Conservation (phyloP, 2,113 vertebrate species). For the Sterna hirundo region DNA sequence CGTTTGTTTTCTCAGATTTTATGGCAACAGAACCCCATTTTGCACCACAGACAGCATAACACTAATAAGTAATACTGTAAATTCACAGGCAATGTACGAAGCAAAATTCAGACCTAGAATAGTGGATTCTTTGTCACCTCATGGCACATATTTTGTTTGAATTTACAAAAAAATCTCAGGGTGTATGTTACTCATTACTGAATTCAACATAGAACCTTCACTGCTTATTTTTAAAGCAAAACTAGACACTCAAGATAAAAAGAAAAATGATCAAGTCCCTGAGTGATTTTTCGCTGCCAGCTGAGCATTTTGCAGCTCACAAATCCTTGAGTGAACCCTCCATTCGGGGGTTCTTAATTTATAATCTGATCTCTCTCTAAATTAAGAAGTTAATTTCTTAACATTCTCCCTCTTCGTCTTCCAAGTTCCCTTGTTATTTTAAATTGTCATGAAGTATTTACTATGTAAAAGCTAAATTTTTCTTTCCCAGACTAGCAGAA, state of each 20-base stretch:
- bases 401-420: neutral
- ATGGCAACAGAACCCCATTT: neutral
- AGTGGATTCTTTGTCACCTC: neutral
- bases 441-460: neutral
- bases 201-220: neutral
- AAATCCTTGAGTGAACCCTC: neutral
- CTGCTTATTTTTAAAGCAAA: slow-evolving; percentile 34
- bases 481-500: neutral
- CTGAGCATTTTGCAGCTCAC: neutral
- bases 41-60: neutral
- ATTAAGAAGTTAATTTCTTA: neutral
- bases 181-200: neutral
- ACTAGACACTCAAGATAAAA: neutral
- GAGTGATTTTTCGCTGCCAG: neutral
- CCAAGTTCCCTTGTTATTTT: neutral
- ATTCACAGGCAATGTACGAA: neutral
- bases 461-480: neutral
- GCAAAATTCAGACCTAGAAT: neutral
- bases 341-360: neutral
- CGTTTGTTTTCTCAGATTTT: neutral
- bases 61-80: neutral
- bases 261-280: neutral
- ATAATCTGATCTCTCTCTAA: neutral
- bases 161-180: neutral
- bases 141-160: neutral